Evolutionary conservation across 2,113 vertebrate genomes (phyloP).

Genomic region (Pampusana beccarii): DNA sequence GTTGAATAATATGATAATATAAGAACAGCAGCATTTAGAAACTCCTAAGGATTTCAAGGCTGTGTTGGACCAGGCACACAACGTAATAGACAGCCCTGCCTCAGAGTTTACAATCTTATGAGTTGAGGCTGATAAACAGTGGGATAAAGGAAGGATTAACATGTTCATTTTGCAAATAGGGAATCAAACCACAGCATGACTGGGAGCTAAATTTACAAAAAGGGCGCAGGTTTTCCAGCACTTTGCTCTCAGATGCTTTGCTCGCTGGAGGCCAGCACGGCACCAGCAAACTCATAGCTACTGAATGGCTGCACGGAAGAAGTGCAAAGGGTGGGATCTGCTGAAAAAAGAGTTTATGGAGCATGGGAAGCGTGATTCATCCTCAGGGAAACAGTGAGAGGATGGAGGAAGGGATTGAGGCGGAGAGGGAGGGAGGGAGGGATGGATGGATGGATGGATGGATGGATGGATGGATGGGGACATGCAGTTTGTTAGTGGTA

Average conservation of each 20-base stretch:
- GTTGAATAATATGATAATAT: constrained; percentile 16
- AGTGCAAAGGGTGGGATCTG: background rate
- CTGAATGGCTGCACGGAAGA: background rate
- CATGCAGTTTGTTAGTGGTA: background rate
- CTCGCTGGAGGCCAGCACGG: background rate
- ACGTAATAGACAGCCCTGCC: background rate
- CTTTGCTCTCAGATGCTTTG: background rate
- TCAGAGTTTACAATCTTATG: background rate
- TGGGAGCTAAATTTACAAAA: background rate
- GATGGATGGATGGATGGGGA: background rate
- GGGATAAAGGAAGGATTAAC: constrained; percentile 46
- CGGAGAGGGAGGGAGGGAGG: background rate
- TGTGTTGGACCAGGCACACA: background rate
- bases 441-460: background rate
- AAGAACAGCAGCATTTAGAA: background rate
- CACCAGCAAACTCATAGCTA: background rate
- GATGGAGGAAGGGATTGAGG: background rate
- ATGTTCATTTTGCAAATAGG: constrained; percentile 14
- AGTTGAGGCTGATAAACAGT: background rate
- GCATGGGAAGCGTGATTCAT: background rate
- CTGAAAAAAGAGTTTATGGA: background rate
- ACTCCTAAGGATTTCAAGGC: background rate
- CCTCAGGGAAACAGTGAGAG: background rate
- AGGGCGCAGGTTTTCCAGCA: background rate
- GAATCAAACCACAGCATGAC: background rate